Conservation (phyloP, 2,113 vertebrate genomes). For the Columba livia region DNA sequence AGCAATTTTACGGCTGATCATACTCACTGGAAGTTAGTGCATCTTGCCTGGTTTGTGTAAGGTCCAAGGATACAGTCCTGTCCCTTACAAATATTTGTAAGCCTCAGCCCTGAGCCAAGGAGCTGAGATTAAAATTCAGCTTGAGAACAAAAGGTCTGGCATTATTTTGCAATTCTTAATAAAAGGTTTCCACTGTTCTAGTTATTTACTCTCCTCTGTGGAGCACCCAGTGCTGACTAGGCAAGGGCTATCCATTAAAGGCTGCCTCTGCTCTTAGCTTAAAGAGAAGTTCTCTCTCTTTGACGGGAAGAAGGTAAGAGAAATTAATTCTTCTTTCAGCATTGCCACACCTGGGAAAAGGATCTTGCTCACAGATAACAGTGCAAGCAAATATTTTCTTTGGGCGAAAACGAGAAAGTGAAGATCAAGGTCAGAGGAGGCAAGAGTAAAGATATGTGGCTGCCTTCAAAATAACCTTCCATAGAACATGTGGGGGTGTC, state of each 20-base stretch:
- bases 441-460: slow-evolving; percentile 38
- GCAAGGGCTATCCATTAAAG: slow-evolving; percentile 61
- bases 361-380: slow-evolving; percentile 72
- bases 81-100: not conserved
- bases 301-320: slow-evolving; percentile 18
- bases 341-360: slow-evolving; percentile 69
- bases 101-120: not conserved
- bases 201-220: slow-evolving; percentile 39
- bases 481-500: slow-evolving; percentile 64
- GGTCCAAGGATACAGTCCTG: not conserved
- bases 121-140: slow-evolving; percentile 35
- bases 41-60: not conserved
- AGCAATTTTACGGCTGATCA: not conserved
- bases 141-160: slow-evolving; percentile 36
- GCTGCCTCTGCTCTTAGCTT: slow-evolving; percentile 21
- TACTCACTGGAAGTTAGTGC: not conserved
- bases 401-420: slow-evolving; percentile 69
- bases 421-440: slow-evolving; percentile 74
- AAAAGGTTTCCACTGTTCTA: slow-evolving; percentile 34
- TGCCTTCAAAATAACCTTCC: slow-evolving; percentile 60
- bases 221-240: slow-evolving; percentile 60
- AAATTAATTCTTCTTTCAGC: slow-evolving; percentile 71
- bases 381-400: slow-evolving; percentile 76
- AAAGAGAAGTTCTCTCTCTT: slow-evolving; percentile 50
- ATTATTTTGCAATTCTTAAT: slow-evolving; percentile 53